A percentile compares a stretch with the other conserved stretches of the same genome.
Evolutionary conservation across 2,797 vertebrate genomes (phyloP).

Genomic region (Hemibagrus guttatus): DNA sequence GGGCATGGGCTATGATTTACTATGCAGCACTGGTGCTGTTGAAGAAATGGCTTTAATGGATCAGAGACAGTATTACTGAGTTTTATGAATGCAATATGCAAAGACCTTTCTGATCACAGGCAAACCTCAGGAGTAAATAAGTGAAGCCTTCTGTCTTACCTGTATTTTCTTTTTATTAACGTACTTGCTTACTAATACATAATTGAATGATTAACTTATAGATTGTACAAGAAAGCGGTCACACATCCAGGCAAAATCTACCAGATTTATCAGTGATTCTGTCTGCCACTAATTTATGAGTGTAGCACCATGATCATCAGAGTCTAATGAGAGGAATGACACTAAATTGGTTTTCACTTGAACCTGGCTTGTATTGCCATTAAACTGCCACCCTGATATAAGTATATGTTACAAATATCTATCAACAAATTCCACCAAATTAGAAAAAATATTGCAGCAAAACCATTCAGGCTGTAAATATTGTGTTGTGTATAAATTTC

Average conservation of each 20-base stretch:
- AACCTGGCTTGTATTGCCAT: not conserved
- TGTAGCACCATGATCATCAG: not conserved
- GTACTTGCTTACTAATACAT: too few relatives aligned
- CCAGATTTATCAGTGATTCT: not conserved
- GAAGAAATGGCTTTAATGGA: slow-evolving; percentile 46
- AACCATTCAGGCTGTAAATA: not conserved
- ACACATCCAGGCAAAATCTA: not conserved
- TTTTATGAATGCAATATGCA: not conserved
- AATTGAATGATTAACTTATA: not conserved
- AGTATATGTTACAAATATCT: not conserved
- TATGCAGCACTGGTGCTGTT: slow-evolving; percentile 11
- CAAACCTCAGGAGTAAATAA: not conserved
- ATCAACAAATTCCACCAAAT: not conserved
- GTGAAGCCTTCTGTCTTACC: not conserved
- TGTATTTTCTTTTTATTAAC: not conserved
- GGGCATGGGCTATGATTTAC: slow-evolving; percentile 49
- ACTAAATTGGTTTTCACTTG: not conserved
- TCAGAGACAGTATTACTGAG: not conserved
- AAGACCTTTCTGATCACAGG: not conserved
- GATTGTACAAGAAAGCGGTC: not conserved
- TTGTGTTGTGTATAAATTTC: not conserved
- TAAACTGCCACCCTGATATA: not conserved
- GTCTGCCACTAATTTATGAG: not conserved
- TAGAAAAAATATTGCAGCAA: not conserved
- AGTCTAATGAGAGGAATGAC: not conserved